phyloP scores from a whole-genome alignment of 2,113 vertebrate species.

The Halcyon senegalensis region DNA sequence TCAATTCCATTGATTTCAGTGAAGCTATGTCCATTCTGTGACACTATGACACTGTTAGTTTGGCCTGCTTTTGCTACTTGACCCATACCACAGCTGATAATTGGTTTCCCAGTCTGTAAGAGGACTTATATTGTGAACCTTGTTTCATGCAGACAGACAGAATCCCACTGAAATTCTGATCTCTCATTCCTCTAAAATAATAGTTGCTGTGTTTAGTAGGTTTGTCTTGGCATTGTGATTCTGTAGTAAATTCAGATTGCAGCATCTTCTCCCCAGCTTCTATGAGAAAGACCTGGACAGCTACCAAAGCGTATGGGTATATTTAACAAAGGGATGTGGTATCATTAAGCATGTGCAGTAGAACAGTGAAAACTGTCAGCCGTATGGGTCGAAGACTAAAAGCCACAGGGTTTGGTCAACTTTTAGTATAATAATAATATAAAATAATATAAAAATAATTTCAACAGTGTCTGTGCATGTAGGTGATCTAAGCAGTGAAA shows the following conservation, averaged over 20 bases:
- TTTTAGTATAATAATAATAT: neutral
- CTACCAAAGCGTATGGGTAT: neutral
- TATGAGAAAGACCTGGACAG: neutral
- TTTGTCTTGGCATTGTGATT: neutral
- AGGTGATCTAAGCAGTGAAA: neutral
- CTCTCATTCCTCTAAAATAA: neutral
- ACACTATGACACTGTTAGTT: neutral
- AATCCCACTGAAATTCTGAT: constrained; percentile 1
- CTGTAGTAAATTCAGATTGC: neutral
- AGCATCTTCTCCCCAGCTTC: neutral
- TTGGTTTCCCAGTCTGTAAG: constrained; percentile 18
- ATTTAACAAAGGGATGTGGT: neutral
- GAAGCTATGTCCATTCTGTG: neutral
- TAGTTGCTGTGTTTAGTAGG: neutral
- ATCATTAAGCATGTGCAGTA: neutral
- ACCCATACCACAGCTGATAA: neutral
- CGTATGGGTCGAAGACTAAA: neutral
- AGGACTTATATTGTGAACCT: neutral
- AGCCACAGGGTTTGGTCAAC: neutral
- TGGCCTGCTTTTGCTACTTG: neutral
- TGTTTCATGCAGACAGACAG: neutral
- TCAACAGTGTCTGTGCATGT: neutral
- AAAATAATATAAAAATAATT: neutral
- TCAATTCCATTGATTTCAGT: neutral
- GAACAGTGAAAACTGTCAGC: neutral